A percentile compares a stretch with the other conserved stretches of the same genome.
Evolutionary conservation across 2,888 invertebrate species (phyloP).

Genomic region (Ernsta delagoae): DNA sequence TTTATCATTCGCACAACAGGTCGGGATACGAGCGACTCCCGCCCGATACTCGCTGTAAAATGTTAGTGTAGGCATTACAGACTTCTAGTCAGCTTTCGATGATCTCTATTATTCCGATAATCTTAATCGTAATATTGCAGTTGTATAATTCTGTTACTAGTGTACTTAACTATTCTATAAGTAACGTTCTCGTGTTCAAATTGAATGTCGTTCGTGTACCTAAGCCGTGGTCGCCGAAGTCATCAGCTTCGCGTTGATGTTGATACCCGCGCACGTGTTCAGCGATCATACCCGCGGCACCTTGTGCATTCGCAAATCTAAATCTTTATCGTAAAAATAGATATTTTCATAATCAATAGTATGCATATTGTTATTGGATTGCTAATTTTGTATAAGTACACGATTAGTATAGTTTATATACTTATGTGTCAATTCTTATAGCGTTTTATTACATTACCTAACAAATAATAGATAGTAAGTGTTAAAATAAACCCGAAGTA

Average conservation of each 20-base stretch:
- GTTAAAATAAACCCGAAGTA: slow-evolving; percentile 78
- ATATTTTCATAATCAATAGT: slow-evolving; percentile 82
- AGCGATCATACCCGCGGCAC: slow-evolving; percentile 41
- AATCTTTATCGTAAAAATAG: slow-evolving; percentile 69
- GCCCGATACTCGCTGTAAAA: slow-evolving; percentile 52
- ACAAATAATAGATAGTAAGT: slow-evolving; percentile 83
- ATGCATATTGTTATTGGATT: slow-evolving; percentile 81
- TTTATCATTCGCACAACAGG: slow-evolving; percentile 58
- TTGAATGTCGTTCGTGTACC: slow-evolving; percentile 37
- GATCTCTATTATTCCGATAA: slow-evolving; percentile 75
- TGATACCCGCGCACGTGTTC: too few species aligned
- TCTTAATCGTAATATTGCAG: slow-evolving; percentile 71
- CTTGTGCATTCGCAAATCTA: slow-evolving; percentile 59
- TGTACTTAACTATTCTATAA: slow-evolving; percentile 55
- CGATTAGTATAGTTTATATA: slow-evolving; percentile 86
- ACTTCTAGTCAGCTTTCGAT: slow-evolving; percentile 83
- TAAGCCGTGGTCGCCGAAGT: slow-evolving; percentile 40
- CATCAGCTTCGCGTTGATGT: neutral
- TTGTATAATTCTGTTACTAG: slow-evolving; percentile 70
- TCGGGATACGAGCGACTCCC: slow-evolving; percentile 25
- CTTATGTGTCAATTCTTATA: slow-evolving; percentile 86
- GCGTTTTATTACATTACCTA: slow-evolving; percentile 81
- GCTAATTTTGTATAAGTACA: slow-evolving; percentile 84
- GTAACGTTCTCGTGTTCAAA: slow-evolving; percentile 71
- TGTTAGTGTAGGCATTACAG: slow-evolving; percentile 77